phyloP scores from a whole-genome alignment of 2,113 vertebrate species.

The Ibidorhyncha struthersii region DNA sequence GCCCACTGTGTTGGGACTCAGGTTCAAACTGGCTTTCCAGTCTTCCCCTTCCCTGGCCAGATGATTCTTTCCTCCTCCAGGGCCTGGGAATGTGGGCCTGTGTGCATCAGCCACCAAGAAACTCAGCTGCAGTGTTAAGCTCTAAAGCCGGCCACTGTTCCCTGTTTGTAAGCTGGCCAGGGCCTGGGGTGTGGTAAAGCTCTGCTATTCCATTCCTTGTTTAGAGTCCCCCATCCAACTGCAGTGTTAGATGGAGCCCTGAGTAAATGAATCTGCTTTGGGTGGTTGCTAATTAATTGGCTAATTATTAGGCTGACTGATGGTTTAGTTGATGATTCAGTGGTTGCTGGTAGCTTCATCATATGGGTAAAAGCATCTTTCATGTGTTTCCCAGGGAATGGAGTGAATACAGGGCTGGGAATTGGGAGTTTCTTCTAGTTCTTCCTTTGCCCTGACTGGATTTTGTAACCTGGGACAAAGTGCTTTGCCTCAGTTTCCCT shows the following conservation, averaged over 20 bases:
- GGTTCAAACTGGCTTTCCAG: not conserved
- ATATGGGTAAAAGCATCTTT: not conserved
- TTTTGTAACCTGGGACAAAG: not conserved
- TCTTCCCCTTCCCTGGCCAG: not conserved
- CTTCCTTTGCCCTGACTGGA: not conserved
- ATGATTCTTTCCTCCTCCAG: not conserved
- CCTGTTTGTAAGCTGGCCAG: not conserved
- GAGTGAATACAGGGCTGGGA: not conserved
- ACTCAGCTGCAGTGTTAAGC: not conserved
- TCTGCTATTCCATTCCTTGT: not conserved
- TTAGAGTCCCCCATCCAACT: not conserved
- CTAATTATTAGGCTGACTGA: constrained; percentile 64
- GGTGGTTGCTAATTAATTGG: constrained; percentile 56
- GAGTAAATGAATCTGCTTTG: constrained; percentile 46
- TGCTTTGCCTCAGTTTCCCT: constrained; percentile 43
- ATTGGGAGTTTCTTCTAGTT: not conserved
- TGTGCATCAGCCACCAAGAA: not conserved
- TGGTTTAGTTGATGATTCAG: constrained; percentile 51
- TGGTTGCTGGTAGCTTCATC: constrained; percentile 39
- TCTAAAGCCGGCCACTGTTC: not conserved
- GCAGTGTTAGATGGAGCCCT: not conserved
- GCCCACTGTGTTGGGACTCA: not conserved
- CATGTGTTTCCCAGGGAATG: not conserved
- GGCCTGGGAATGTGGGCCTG: not conserved
- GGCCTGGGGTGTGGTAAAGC: not conserved